These are phyloP conservation scores for Euleptes europaea DNA, from an alignment of 2,113 vertebrate species.

Conservation along the genomic window DNA sequence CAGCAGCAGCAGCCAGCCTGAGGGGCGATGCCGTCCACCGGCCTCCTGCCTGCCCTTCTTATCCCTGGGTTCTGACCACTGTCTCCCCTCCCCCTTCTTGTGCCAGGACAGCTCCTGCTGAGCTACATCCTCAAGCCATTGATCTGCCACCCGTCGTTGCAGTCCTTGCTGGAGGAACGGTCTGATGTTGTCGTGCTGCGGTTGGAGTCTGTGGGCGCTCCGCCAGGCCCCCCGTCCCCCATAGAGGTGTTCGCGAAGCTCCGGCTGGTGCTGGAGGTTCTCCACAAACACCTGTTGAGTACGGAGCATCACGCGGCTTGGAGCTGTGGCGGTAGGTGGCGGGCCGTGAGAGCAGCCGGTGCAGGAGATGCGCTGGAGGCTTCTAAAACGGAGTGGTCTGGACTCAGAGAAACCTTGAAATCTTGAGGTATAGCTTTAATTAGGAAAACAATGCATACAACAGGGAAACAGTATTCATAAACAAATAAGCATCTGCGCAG, in stretches of 20 bases:
- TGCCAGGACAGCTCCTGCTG: constrained; percentile 86
- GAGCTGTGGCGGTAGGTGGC: not conserved
- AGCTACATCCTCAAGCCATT: constrained; percentile 88
- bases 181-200: constrained; percentile 69
- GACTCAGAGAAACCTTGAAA: no score
- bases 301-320: constrained; percentile 37
- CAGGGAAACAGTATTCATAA: no score
- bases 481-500: no score
- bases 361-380: not conserved
- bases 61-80: not conserved
- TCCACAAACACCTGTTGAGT: constrained; percentile 87
- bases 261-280: constrained; percentile 80
- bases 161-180: constrained; percentile 74
- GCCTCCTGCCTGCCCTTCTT: not conserved
- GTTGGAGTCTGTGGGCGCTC: constrained; percentile 71
- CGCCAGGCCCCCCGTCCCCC: constrained; percentile 77
- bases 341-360: not conserved
- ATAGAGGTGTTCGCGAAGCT: constrained; percentile 87
- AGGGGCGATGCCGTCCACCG: accelerated
- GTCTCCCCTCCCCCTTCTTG: not conserved
- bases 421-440: no score
- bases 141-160: constrained; percentile 77
- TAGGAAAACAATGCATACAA: no score
- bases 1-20: not conserved
- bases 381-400: not conserved